Evolutionary conservation across 2,888 invertebrate genomes (phyloP).

Genomic region (Mesorhabditis belari): DNA sequence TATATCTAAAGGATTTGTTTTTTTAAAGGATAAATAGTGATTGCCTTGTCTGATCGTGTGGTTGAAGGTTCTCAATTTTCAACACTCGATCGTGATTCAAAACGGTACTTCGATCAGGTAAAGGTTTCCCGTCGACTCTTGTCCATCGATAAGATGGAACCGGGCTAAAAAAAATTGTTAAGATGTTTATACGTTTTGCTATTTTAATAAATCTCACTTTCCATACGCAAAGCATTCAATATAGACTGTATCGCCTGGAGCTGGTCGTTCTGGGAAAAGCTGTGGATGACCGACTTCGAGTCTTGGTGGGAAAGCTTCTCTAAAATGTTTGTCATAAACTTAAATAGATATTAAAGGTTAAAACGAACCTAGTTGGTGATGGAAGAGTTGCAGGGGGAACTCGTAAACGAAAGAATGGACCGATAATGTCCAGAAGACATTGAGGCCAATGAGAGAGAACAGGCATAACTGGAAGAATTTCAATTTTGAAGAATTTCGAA

Average conservation of each 20-base stretch:
- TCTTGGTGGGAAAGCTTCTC: conserved; percentile 26
- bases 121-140: conserved; percentile 38
- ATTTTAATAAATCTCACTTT: conserved; percentile 29
- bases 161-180: conserved; percentile 41
- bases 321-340: background rate
- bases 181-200: conserved; percentile 22
- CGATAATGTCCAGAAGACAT: conserved; percentile 49
- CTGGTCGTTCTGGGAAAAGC: conserved; percentile 45
- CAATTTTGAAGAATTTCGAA: background rate
- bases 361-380: background rate
- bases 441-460: conserved; percentile 41
- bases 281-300: conserved; percentile 43
- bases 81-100: conserved; percentile 43
- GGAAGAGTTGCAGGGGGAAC: conserved; percentile 9
- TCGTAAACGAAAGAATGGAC: conserved; percentile 47
- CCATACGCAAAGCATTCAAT: conserved; percentile 52
- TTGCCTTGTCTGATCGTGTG: conserved; percentile 29
- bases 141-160: conserved; percentile 44
- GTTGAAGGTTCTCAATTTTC: conserved; percentile 37
- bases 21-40: conserved; percentile 34
- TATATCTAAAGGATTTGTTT: conserved; percentile 36
- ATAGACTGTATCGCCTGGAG: conserved; percentile 40
- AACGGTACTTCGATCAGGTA: conserved; percentile 29
- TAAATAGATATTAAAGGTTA: background rate
- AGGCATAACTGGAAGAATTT: conserved; percentile 41